A percentile compares a stretch with the other conserved stretches of the same genome.
Evolutionary conservation across 2,113 vertebrate species (phyloP).

Genomic region (Apodemus sylvaticus): DNA sequence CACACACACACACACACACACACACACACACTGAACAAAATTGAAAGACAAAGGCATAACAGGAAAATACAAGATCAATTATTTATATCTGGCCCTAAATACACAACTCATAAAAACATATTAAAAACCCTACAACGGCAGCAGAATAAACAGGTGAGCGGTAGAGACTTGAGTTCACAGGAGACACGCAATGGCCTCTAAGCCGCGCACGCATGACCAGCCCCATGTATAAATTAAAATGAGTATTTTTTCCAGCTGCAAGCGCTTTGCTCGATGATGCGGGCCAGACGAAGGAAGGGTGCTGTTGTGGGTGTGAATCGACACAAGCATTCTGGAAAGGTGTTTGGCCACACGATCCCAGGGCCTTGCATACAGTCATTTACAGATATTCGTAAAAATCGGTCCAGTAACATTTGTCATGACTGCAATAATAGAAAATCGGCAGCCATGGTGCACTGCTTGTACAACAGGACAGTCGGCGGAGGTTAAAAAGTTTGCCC

Average conservation of each 20-base stretch:
- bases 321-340: conserved; percentile 14
- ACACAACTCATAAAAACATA: conserved; percentile 26
- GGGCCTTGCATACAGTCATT: conserved; percentile 10
- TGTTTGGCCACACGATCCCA: conserved; percentile 37
- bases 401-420: conserved; percentile 8
- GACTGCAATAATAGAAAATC: not conserved
- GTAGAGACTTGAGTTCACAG: not conserved
- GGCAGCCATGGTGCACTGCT: not conserved
- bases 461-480: not conserved
- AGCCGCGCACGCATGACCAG: not conserved
- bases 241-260: not conserved
- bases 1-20: not conserved
- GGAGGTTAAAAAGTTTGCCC: not conserved
- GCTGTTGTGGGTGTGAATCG: not conserved
- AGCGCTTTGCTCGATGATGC: not conserved
- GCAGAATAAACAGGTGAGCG: not conserved
- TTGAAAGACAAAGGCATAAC: conserved; percentile 21
- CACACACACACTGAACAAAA: not conserved
- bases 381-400: not conserved
- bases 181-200: not conserved
- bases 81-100: not conserved
- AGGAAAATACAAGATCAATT: conserved; percentile 11
- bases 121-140: not conserved
- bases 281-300: not conserved
- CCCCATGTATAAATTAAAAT: not conserved